Evolutionary conservation across 2,888 invertebrate species (phyloP).

Genomic region (Sclerodermus sp.): DNA sequence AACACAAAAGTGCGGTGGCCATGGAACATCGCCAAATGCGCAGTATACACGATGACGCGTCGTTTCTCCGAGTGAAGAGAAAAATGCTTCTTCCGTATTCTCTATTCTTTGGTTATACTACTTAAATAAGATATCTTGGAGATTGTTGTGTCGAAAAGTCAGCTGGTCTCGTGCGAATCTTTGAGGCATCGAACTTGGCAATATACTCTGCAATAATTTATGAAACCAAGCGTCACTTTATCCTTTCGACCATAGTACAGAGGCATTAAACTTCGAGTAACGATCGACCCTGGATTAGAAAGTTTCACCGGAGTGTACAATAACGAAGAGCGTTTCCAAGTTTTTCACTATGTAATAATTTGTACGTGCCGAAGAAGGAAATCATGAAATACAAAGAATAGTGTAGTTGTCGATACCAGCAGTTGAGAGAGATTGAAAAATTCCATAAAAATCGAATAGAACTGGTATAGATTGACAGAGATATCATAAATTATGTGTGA

Average conservation of each 20-base stretch:
- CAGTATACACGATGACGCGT: slow-evolving; percentile 18
- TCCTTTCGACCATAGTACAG: not conserved
- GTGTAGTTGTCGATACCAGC: too few relatives aligned
- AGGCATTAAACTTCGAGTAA: not conserved
- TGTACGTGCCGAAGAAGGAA: too few relatives aligned
- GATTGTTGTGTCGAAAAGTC: slow-evolving; percentile 11
- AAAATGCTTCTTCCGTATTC: slow-evolving; percentile 20
- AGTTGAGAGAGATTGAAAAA: too few relatives aligned
- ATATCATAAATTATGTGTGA: too few relatives aligned
- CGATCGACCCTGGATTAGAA: not conserved
- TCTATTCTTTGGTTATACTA: slow-evolving; percentile 16
- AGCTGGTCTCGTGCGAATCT: slow-evolving; percentile 2
- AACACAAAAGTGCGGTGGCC: not conserved
- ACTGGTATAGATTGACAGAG: too few relatives aligned
- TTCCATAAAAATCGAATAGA: too few relatives aligned
- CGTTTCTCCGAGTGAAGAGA: slow-evolving; percentile 12
- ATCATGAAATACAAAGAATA: too few relatives aligned
- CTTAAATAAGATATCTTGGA: slow-evolving; percentile 34
- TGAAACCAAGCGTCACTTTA: slow-evolving; percentile 19
- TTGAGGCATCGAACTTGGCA: too few relatives aligned
- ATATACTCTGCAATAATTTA: slow-evolving; percentile 17
- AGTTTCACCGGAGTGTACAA: not conserved
- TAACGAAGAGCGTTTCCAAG: not conserved
- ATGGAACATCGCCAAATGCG: slow-evolving; percentile 27
- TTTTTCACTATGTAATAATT: not conserved